These are phyloP conservation scores for Betta splendens DNA, from an alignment of 2,797 vertebrate genomes.

Conservation along the genomic window DNA sequence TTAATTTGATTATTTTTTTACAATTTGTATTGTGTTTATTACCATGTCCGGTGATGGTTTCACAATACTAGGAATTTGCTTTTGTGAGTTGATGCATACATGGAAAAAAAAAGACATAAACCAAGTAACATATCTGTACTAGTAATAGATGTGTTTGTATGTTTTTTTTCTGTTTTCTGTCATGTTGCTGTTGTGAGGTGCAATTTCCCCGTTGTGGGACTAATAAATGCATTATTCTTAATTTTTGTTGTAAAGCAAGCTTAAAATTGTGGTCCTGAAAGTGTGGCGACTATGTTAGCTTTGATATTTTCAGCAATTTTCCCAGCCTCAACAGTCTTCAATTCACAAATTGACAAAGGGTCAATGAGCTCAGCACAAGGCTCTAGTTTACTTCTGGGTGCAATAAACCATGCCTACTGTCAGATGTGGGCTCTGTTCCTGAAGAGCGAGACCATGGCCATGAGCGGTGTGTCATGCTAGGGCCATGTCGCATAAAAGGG, in stretches of 20 bases:
- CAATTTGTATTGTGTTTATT: too few species aligned
- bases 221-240: too few species aligned
- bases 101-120: too few species aligned
- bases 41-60: too few species aligned
- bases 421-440: conserved; percentile 2
- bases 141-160: too few species aligned
- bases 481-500: neutral
- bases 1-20: too few species aligned
- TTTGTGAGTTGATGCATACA: too few species aligned
- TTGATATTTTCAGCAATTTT: neutral
- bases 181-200: too few species aligned
- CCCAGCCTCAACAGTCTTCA: neutral
- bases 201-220: too few species aligned
- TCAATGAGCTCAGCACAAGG: conserved; percentile 3
- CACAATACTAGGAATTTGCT: too few species aligned
- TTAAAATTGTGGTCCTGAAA: neutral
- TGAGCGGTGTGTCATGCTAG: conserved; percentile 1
- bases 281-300: neutral
- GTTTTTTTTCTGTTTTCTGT: too few species aligned
- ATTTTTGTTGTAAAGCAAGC: neutral
- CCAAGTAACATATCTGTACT: too few species aligned
- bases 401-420: conserved; percentile 11
- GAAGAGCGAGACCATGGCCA: conserved; percentile 1
- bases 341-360: neutral
- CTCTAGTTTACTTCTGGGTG: neutral